Base-by-base conservation (phyloP, 1,140 invertebrate genomes). In the Philotrypesis tridentata region DNA sequence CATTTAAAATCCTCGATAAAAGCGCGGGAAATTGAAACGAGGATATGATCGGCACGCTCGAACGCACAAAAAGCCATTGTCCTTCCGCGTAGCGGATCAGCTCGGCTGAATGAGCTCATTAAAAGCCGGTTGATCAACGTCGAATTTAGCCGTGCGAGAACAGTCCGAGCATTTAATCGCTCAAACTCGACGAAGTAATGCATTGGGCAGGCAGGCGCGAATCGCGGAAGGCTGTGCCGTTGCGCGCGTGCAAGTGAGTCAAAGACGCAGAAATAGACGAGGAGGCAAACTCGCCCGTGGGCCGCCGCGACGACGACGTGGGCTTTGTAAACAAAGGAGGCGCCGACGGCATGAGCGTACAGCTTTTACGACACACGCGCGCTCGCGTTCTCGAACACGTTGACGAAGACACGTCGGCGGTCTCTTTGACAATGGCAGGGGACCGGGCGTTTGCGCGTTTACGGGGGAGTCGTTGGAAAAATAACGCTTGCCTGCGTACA, bases 251-350 rank as follows among this genome's bases (percentile, higher is more conserved):
- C 61, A 43, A n/a, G n/a, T 37, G 61, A 68, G 12, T 55, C 27
- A 48, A 48, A 68, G 25, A 6, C 11, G 21, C 61, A 68, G n/a
- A 81, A 75, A 75, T 75, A 67, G 72, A 72, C 63, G 9, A 48
- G 5, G 40, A 48, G 27, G 60, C 72, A 76, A 68, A 74, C 76
- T 48, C 81, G 79, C 84, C 85, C 37, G 75, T 77, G 77, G 79
- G 77, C 25, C 12, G 48, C 81, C 85, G 61, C 79, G 60, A 55
- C 84, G 80, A 83, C 67, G 80, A 80, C 86, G 87, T 83, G 85
- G 86, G 83, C 86, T 85, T 72, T 87, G 88, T 91, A 91, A 91
- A 91, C 89, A 74, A 90, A 84, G 82, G 81, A 90, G 90, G 90
- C 90, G 90, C 90, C 90, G 87, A 86, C 88, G 87, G 48, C 21